Evolutionary conservation across 1,140 invertebrate genomes (phyloP), one percentile per base, ranked within the genome.

Genomic region (Drosophila sp.): DNA sequence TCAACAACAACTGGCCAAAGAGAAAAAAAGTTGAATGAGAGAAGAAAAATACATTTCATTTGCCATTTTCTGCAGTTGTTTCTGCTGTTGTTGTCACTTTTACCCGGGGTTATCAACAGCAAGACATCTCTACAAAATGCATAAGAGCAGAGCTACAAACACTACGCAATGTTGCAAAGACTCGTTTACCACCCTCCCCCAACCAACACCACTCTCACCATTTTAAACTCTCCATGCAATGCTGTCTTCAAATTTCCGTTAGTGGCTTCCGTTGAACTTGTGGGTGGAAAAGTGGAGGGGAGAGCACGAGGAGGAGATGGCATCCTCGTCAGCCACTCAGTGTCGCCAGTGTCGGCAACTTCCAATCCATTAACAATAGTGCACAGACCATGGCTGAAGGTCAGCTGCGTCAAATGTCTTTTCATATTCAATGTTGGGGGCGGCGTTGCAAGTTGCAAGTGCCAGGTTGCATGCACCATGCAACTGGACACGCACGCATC

Each of bases 251-350:
- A 40, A 27, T 36, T 32, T 45, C 8, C 40, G 63, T 71, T 70
- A 59, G 56, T 87, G 71, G 81, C 81, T 86, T 87, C 81, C 78
- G 81, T 86, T 87, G 82, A 75, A 78, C 82, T 71, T 87, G 80
- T 14, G 2, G 13, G 7, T 2, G 13, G 7, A 7, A 7, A 8
- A 29, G 64, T 38, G 11, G 25, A 18, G 36, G 27, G n/a, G 34
- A 2, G 4, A 32, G 21, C 2, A 7, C n/a, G n/a, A 41, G 11
- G 25, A 18, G 36, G 27, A 18, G 34, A 2, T 7, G 45, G 21
- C 2, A 7, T 38, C 36, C 36, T 38, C 11, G 8, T 13, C n/a
- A 25, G 58, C 45, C 32, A 29, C n/a, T 50, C 46, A 32, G 46
- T 21, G 21, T 21, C 21, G 21, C 4, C 21, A n/a, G 21, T 50